Conservation (phyloP, 1,140 invertebrate species). For the Ganaspis sp. region DNA sequence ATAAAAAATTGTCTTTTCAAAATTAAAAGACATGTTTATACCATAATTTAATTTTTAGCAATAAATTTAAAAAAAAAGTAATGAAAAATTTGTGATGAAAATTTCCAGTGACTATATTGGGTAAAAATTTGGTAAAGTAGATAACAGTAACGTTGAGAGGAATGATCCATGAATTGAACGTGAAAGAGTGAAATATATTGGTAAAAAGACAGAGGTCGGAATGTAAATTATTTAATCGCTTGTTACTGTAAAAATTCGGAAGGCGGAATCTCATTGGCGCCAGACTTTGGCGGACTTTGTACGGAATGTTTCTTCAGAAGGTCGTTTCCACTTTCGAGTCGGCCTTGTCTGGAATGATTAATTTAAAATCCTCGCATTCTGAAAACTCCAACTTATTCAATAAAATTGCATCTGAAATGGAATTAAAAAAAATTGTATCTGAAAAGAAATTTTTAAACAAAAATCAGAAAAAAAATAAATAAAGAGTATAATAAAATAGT, state of each 20-base stretch:
- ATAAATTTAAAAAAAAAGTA: neutral
- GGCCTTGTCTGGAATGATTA: constrained; percentile 27
- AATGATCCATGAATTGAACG: constrained; percentile 16
- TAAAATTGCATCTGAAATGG: no score
- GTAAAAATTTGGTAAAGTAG: neutral
- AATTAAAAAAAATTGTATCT: neutral
- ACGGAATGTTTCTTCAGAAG: constrained; percentile 12
- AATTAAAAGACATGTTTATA: no score
- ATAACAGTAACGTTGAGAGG: constrained; percentile 11
- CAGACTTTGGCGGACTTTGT: constrained; percentile 28
- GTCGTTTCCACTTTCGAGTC: constrained; percentile 22
- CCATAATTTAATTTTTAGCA: no score
- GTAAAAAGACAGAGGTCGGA: neutral
- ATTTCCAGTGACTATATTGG: neutral
- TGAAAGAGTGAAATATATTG: neutral
- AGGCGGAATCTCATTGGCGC: constrained; percentile 22
- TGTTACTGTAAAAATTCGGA: constrained; percentile 17
- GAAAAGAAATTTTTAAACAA: neutral
- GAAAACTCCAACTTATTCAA: neutral
- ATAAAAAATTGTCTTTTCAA: no score
- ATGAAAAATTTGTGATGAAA: neutral
- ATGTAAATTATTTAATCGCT: constrained; percentile 25
- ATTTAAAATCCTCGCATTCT: constrained; percentile 10
- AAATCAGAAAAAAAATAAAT: neutral
- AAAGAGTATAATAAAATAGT: no score